A percentile compares a stretch with the other conserved stretches of the same genome.
Evolutionary conservation across 2,888 invertebrate species (phyloP).

Genomic region (Cataglyphis albicans): DNA sequence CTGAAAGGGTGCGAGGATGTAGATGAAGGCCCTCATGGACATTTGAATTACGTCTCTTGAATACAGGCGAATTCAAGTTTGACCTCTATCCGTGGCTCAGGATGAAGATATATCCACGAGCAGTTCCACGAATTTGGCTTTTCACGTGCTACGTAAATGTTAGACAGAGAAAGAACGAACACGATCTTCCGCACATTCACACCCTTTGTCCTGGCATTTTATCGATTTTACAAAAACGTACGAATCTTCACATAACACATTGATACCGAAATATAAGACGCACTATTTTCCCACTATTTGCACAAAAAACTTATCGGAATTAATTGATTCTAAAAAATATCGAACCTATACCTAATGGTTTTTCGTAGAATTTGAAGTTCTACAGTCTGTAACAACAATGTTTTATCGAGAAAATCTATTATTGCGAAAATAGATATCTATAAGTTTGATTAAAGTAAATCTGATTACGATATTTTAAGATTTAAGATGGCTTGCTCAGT

Average conservation of each 20-base stretch:
- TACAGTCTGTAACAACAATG: not conserved
- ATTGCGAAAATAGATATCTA: not conserved
- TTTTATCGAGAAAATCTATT: not conserved
- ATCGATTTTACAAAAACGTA: slow-evolving; percentile 25
- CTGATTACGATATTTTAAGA: not conserved
- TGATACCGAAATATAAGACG: not conserved
- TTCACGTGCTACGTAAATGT: slow-evolving; percentile 62
- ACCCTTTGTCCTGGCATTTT: slow-evolving; percentile 27
- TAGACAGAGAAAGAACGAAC: slow-evolving; percentile 57
- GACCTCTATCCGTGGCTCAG: slow-evolving; percentile 71
- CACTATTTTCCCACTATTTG: not conserved
- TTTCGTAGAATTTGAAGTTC: not conserved
- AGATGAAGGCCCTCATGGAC: slow-evolving; percentile 68
- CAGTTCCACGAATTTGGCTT: slow-evolving; percentile 57
- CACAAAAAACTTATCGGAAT: slow-evolving; percentile 1
- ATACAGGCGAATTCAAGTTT: slow-evolving; percentile 72
- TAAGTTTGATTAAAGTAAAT: not conserved
- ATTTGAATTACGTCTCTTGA: slow-evolving; percentile 72
- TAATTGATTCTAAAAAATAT: slow-evolving; percentile 15
- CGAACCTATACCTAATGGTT: not conserved
- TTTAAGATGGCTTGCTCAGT: not conserved
- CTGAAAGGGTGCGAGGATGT: slow-evolving; percentile 65
- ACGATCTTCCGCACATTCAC: slow-evolving; percentile 43
- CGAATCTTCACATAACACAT: not conserved
- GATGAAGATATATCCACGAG: slow-evolving; percentile 64